Conservation (phyloP, 2,888 invertebrate species). For the Eremobia ochroleuca region DNA sequence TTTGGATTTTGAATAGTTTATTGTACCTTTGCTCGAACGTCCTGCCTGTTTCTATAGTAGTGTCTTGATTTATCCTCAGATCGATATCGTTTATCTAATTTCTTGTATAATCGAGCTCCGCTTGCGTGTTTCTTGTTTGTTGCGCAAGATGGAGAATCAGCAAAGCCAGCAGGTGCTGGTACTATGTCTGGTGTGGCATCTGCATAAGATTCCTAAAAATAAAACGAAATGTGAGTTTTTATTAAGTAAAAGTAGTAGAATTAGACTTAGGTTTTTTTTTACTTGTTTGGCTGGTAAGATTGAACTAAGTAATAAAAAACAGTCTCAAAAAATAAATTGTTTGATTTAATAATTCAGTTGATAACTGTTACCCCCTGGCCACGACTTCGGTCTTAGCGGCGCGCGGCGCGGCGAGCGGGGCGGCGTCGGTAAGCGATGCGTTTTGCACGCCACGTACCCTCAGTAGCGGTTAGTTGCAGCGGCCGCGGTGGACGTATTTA, state of each 20-base stretch:
- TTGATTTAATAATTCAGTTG: not conserved
- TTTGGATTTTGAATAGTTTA: conserved; percentile 37
- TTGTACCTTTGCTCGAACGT: conserved; percentile 94
- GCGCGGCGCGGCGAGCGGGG: too few species aligned
- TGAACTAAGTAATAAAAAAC: not conserved
- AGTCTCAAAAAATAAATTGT: not conserved
- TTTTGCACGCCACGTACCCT: too few species aligned
- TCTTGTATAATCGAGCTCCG: conserved; percentile 93
- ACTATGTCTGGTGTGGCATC: conserved; percentile 94
- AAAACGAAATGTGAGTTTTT: not conserved
- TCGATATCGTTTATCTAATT: conserved; percentile 94
- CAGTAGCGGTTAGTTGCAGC: too few species aligned
- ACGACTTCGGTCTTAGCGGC: too few species aligned
- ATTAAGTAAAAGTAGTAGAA: not conserved
- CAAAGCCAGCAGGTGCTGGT: conserved; percentile 97
- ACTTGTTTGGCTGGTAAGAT: not conserved
- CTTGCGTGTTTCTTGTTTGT: conserved; percentile 82
- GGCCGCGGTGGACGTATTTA: too few species aligned
- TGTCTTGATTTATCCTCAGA: conserved; percentile 94
- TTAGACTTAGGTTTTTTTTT: not conserved
- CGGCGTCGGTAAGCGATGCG: too few species aligned
- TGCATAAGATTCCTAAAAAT: conserved; percentile 85
- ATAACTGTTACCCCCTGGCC: too few species aligned
- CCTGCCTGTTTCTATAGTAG: conserved; percentile 92
- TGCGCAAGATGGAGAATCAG: conserved; percentile 94